Conservation (phyloP, 2,113 vertebrate genomes). For the Pavo muticus region DNA sequence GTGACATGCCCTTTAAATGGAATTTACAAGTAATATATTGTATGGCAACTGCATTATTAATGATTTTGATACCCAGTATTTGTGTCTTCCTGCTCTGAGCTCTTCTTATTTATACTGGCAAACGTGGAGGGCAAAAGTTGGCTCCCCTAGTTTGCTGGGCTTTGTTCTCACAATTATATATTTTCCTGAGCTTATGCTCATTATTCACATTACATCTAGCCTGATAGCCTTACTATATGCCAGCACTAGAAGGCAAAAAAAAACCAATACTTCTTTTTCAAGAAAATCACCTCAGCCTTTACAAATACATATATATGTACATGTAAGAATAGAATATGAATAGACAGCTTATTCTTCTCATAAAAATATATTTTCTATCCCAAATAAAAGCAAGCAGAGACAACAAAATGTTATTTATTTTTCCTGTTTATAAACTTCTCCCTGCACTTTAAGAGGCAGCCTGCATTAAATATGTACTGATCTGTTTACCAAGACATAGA, state of each 20-base stretch:
- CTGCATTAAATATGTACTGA: background rate
- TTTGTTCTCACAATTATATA: constrained; percentile 5
- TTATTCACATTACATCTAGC: constrained; percentile 32
- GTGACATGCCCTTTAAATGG: constrained; percentile 60
- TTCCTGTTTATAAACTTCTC: background rate
- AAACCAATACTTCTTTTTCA: background rate
- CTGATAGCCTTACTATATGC: background rate
- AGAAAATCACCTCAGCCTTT: background rate
- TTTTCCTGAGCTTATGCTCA: constrained; percentile 9
- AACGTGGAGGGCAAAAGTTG: constrained; percentile 15
- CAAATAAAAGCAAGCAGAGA: background rate
- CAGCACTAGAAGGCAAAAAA: background rate
- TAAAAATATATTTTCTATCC: constrained; percentile 1
- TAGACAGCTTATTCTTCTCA: background rate
- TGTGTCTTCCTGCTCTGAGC: constrained; percentile 41
- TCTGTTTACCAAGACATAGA: background rate
- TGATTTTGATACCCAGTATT: constrained; percentile 52
- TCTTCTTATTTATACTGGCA: constrained; percentile 50
- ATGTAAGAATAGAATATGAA: background rate
- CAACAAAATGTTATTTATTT: background rate
- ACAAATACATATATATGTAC: background rate
- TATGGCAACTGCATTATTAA: constrained; percentile 51
- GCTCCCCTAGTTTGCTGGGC: background rate
- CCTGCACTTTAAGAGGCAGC: background rate
- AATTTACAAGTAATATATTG: constrained; percentile 68